Conservation (phyloP, 2,797 vertebrate genomes). For the Tachyglossus aculeatus region DNA sequence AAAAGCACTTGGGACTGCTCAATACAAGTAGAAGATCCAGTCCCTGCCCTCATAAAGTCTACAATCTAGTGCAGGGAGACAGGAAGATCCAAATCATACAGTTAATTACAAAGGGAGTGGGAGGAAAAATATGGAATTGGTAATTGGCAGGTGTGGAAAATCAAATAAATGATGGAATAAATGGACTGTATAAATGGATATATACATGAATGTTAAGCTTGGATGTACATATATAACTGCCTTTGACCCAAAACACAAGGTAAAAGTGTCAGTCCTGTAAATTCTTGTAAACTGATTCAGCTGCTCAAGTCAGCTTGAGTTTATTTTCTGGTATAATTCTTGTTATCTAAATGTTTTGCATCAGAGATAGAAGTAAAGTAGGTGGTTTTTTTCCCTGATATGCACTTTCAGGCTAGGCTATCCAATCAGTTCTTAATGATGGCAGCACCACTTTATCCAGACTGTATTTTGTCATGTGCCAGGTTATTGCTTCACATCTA, state of each 20-base stretch:
- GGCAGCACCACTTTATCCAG: not conserved
- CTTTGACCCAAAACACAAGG: not conserved
- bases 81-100: too few relatives aligned
- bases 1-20: too few relatives aligned
- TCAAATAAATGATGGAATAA: too few relatives aligned
- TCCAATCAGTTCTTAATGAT: fast-evolving
- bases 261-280: slow-evolving; percentile 16
- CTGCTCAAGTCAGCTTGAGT: not conserved
- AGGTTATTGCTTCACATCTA: not conserved
- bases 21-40: too few relatives aligned
- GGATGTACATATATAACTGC: not conserved
- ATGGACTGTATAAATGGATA: too few relatives aligned
- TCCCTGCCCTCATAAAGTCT: too few relatives aligned
- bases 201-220: too few relatives aligned
- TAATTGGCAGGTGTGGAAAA: too few relatives aligned
- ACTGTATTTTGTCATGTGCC: not conserved
- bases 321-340: slow-evolving; percentile 27
- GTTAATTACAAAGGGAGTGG: too few relatives aligned
- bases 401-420: not conserved
- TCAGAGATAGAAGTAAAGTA: not conserved
- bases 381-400: not conserved
- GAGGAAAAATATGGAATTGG: too few relatives aligned
- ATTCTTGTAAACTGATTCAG: slow-evolving; percentile 4
- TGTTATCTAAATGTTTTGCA: slow-evolving; percentile 7
- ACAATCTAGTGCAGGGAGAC: too few relatives aligned